phyloP scores from a whole-genome alignment of 2,113 vertebrate genomes.

The Salvelinus namaycush region DNA sequence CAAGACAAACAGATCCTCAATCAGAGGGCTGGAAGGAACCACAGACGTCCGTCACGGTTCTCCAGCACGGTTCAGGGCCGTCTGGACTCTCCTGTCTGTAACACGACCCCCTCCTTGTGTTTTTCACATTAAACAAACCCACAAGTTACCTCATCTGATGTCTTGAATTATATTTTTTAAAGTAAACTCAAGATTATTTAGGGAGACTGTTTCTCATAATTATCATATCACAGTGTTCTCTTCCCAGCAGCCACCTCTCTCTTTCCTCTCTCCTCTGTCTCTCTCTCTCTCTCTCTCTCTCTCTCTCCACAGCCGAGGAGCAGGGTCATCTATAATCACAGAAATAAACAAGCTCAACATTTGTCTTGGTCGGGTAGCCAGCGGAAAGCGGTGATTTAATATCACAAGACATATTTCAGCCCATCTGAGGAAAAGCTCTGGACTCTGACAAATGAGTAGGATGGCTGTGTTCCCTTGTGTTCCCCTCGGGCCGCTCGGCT shows the following conservation, averaged over 20 bases:
- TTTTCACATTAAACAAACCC: conserved; percentile 67
- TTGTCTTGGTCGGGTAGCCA: conserved; percentile 70
- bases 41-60: conserved; percentile 40
- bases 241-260: conserved; percentile 43
- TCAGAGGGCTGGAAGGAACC: conserved; percentile 67
- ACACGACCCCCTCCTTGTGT: conserved; percentile 53
- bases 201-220: conserved; percentile 65
- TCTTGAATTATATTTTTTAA: conserved; percentile 60
- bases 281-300: conserved; percentile 18
- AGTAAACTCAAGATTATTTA: conserved; percentile 64
- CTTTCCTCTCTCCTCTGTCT: too few relatives aligned
- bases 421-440: conserved; percentile 73
- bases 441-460: conserved; percentile 75
- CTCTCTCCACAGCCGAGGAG: conserved; percentile 43
- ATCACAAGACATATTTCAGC: conserved; percentile 76
- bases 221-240: conserved; percentile 54
- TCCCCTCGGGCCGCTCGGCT: conserved; percentile 40
- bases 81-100: conserved; percentile 63
- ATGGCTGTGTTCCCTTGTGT: conserved; percentile 63
- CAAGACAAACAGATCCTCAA: conserved; percentile 71
- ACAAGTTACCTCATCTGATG: conserved; percentile 69
- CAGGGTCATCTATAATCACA: conserved; percentile 69
- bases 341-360: conserved; percentile 75
- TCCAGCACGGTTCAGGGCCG: conserved; percentile 63
- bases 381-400: conserved; percentile 72